Evolutionary conservation across 2,888 invertebrate genomes (phyloP), one percentile per base, ranked within the genome.

Genomic region (Heliothis peltigera): DNA sequence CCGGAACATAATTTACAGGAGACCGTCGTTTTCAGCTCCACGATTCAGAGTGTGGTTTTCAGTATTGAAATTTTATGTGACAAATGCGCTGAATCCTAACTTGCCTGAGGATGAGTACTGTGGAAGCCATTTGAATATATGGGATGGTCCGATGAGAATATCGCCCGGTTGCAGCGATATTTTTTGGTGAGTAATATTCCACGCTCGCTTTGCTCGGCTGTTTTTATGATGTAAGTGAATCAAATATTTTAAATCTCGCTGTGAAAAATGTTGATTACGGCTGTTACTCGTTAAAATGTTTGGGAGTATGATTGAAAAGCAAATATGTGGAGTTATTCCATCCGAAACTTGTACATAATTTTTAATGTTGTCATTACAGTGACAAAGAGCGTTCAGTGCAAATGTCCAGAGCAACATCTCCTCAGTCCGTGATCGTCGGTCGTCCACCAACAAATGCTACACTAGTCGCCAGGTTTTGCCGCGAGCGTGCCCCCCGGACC

Each of bases 41-140:
- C 95, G 98, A 73, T 98, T 97, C 86, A 96, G 97, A 77, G 97
- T 98, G 6, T 98, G 98, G 98, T 95, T 98, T 77, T 98, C 98
- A 6, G 96, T 98, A 81, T 95, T 98, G 77, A 98, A 98, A 94
- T 98, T 98, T 92, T 97, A 98, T 93, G 96, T 97, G 78, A 96
- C 97, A 74, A 96, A 96, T 61, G 94, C 96, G 55, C 91, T 96
- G 70, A 96, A 96, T 84, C 96, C 96, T 7, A 96, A 96, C 81
- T 96, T 96, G 77, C 96, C 96, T 2, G 96, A 96, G 81, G 97
- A 97, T 84, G 97, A 97, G 88, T 97, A 97, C 79, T 98, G 98
- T 88, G 96, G 97, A 46, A 98, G 98, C 72, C 97, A 97, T 92
- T 94, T 98, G 81, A 97, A 98, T 92, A 96, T 98, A 79, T 98